Percentiles rank a stretch among this genome's conserved stretches.
Evolutionary conservation across 2,113 vertebrate species (phyloP).

Genomic region (Miniopterus natalensis): DNA sequence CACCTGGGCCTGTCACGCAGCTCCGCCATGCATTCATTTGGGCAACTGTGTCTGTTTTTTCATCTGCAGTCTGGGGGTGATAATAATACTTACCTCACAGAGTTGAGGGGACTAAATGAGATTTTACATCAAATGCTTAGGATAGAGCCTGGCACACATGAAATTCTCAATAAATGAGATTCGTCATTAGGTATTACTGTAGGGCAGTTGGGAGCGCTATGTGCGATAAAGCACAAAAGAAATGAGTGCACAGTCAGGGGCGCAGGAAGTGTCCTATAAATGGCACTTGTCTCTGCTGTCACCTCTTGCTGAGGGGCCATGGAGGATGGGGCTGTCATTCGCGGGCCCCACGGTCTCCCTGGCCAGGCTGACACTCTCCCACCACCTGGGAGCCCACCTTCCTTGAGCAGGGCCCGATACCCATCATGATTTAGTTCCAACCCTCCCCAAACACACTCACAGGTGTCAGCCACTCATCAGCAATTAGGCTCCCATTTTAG

Average conservation of each 20-base stretch:
- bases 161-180: background rate
- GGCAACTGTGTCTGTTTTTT: background rate
- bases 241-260: fast-evolving
- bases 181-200: fast-evolving
- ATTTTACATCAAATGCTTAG: background rate
- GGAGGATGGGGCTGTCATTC: background rate
- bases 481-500: slow-evolving; percentile 69
- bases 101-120: background rate
- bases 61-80: background rate
- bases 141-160: background rate
- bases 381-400: background rate
- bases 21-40: too few relatives aligned
- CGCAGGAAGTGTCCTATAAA: background rate
- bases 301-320: background rate
- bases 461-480: slow-evolving; percentile 66
- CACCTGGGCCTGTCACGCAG: too few relatives aligned
- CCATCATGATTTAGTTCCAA: background rate
- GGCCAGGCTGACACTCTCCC: background rate
- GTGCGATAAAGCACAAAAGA: background rate
- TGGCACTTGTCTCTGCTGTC: background rate
- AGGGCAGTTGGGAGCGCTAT: fast-evolving
- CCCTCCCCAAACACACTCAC: background rate
- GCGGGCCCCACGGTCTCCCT: background rate
- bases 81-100: background rate
- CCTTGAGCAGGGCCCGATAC: background rate